Conservation (phyloP, 2,797 vertebrate species). For the Clarias fuscus region DNA sequence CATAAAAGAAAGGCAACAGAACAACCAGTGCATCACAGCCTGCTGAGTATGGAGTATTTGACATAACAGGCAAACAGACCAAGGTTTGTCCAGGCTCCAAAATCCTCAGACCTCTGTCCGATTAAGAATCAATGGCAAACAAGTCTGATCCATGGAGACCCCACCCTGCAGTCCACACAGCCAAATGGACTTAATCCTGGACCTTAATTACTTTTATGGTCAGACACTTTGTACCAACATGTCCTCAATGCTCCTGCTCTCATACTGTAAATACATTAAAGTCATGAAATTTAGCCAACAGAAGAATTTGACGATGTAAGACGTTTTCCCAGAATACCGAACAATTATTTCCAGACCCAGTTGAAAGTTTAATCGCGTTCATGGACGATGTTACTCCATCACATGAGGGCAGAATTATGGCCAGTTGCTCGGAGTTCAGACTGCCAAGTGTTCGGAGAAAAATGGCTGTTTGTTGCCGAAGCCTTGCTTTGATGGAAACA, state of each 20-base stretch:
- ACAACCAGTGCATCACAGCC: too few relatives aligned
- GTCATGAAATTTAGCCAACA: neutral
- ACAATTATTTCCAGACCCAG: neutral
- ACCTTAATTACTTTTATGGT: neutral
- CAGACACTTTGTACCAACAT: neutral
- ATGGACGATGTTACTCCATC: neutral
- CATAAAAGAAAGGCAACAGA: too few relatives aligned
- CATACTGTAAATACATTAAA: neutral
- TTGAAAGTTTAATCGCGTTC: neutral
- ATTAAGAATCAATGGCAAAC: too few relatives aligned
- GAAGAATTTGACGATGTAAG: neutral
- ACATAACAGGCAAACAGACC: too few relatives aligned
- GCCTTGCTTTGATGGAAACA: slow-evolving; percentile 5
- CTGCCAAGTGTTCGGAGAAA: neutral
- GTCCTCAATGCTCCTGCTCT: neutral
- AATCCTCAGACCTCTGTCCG: too few relatives aligned
- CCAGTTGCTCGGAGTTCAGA: neutral
- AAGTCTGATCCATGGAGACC: too few relatives aligned
- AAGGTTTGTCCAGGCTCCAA: too few relatives aligned
- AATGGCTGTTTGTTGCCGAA: slow-evolving; percentile 10
- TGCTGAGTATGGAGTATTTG: too few relatives aligned
- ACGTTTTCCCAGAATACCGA: neutral
- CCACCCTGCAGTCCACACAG: too few relatives aligned
- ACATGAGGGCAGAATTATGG: neutral
- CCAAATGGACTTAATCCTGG: neutral